Base-by-base conservation (phyloP, 1,140 invertebrate species). In the Microplitis demolitor region DNA sequence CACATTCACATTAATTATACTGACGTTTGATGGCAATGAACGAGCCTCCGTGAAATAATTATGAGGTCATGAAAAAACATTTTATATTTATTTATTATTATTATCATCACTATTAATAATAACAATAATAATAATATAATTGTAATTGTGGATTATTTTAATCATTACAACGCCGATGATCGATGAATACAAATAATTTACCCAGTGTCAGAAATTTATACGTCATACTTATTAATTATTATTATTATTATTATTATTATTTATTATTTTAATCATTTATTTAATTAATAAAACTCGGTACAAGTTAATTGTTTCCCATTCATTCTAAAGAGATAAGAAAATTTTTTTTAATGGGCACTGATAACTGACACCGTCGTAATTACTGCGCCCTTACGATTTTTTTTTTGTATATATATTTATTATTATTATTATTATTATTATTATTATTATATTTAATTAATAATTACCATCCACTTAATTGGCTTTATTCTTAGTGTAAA, bases 1-100 rank as follows among this genome's bases (percentile, higher is more conserved):
- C 79, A 81, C 79, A 81, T 79, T 81, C 79, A 81, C 78, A 81
- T 81, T 76, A 79, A 79, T 79, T 80, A 79, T 80, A 80, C 71
- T 70, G 68, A 62, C 39, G 56, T 58, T 8, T 76, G 69, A 79
- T 78, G 73, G 58, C 73, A 77, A 56, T 74, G 71, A 76, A 71
- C 66, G 68, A 45, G 37, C 39, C 35, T 62, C 58, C 3, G 11
- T 58, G 61, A 50, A 35, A 50, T n/a, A 50, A 66, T 53, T 31
- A 64, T 71, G 61, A 71, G 16, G 14, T 51, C 13, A 71, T 71
- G 45, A 71, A 61, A 51, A 69, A 63, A 50, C 37, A 37, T 71
- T 13, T 62, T 66, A 56, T 68, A 3, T 33, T 53, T 14, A 35
- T 63, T 45, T 53, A 34, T 13, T 51, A 14, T 53, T 53, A 39